Evolutionary conservation across 2,113 vertebrate species (phyloP).

Genomic region (Todiramphus chloris): DNA sequence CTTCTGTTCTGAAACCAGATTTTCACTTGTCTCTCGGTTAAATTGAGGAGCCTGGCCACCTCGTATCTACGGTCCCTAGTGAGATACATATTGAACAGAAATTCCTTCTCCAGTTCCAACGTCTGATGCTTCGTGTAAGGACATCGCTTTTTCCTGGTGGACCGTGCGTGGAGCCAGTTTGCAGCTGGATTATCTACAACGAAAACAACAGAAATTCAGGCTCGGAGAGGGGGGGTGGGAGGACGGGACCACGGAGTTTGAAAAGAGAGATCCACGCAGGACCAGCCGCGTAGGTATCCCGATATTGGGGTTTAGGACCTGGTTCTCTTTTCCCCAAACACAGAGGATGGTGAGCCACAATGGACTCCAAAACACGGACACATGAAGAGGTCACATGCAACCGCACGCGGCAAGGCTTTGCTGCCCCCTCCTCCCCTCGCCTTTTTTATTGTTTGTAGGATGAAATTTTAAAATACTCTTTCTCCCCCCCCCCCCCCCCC

Average conservation of each 20-base stretch:
- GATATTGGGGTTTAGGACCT: background rate
- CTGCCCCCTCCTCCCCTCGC: background rate
- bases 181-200: conserved; percentile 91
- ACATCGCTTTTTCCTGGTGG: conserved; percentile 95
- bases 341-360: conserved; percentile 26
- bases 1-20: conserved; percentile 99
- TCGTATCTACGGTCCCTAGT: conserved; percentile 97
- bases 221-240: background rate
- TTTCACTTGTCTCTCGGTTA: conserved; percentile 99
- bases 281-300: background rate
- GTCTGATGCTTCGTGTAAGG: conserved; percentile 97
- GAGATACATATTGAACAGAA: conserved; percentile 99
- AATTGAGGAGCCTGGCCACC: conserved; percentile 91
- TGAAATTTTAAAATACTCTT: conserved; percentile 7
- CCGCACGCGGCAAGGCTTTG: background rate
- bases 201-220: conserved; percentile 53
- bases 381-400: conserved; percentile 47
- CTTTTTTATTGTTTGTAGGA: background rate
- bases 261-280: background rate
- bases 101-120: conserved; percentile 97
- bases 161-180: conserved; percentile 98
- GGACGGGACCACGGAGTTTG: background rate
- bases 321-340: background rate
- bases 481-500: background rate
- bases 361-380: conserved; percentile 30